phyloP scores from a whole-genome alignment of 2,797 vertebrate species.

The Xenops minutus region DNA sequence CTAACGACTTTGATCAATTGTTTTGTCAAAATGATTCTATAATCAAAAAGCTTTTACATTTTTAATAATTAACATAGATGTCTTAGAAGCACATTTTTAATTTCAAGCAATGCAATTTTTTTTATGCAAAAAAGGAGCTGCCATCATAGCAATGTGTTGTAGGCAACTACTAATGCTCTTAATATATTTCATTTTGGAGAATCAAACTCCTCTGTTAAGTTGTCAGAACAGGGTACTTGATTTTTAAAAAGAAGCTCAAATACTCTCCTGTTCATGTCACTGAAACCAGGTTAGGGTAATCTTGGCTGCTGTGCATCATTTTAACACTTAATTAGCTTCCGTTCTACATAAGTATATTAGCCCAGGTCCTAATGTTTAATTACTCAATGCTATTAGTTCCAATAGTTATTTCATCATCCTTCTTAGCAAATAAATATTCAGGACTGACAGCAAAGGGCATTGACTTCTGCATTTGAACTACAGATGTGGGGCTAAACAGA shows the following conservation, averaged over 20 bases:
- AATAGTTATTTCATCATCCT: neutral
- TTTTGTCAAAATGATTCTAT: neutral
- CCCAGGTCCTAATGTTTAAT: neutral
- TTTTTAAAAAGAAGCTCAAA: neutral
- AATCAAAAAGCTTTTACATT: neutral
- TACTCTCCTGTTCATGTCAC: neutral
- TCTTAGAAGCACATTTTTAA: neutral
- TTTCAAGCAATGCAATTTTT: neutral
- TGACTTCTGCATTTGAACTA: neutral
- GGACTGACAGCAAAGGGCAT: neutral
- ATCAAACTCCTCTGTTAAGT: neutral
- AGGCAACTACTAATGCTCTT: neutral
- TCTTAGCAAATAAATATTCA: neutral
- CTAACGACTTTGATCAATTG: neutral
- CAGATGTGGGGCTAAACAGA: neutral
- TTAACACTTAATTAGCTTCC: neutral
- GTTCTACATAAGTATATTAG: neutral
- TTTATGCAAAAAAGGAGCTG: neutral
- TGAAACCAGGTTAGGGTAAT: constrained; percentile 7
- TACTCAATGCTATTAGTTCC: neutral
- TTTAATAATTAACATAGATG: neutral
- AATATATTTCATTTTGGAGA: neutral
- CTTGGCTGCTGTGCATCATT: neutral
- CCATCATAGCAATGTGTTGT: neutral
- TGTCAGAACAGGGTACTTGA: neutral